These are phyloP conservation scores for Melitaea cinxia DNA, from an alignment of 1,140 invertebrate genomes.

Conservation along the genomic window DNA sequence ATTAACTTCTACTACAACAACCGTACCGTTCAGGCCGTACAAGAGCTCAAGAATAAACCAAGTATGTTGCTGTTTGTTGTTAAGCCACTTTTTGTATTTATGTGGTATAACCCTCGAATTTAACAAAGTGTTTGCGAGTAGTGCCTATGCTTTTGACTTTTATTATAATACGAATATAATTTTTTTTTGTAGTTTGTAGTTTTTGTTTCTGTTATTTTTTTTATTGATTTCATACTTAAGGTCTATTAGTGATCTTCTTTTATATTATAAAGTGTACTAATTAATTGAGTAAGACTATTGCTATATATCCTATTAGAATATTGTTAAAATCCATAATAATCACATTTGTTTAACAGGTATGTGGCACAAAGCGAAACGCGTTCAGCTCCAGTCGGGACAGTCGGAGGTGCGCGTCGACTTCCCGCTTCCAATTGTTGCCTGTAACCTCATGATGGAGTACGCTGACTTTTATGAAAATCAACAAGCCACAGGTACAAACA, in stretches of 20 bases:
- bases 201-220: too few relatives aligned
- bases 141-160: too few relatives aligned
- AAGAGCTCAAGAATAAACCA: slow-evolving; percentile 98
- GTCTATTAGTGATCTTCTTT: too few relatives aligned
- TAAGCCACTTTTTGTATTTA: too few relatives aligned
- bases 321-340: not conserved
- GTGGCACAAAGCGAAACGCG: slow-evolving; percentile 98
- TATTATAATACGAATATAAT: too few relatives aligned
- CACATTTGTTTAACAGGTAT: slow-evolving; percentile 82
- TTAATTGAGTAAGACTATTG: too few relatives aligned
- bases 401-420: slow-evolving; percentile 98
- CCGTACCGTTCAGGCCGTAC: slow-evolving; percentile 96
- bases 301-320: too few relatives aligned
- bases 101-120: too few relatives aligned
- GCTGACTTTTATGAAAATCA: slow-evolving; percentile 98
- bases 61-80: slow-evolving; percentile 53
- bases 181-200: too few relatives aligned
- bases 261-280: too few relatives aligned
- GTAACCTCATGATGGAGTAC: slow-evolving; percentile 99
- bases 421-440: slow-evolving; percentile 97
- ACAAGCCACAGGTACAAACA: slow-evolving; percentile 82
- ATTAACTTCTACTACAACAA: slow-evolving; percentile 99
- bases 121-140: too few relatives aligned
- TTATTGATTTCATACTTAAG: too few relatives aligned
- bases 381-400: slow-evolving; percentile 93